These are phyloP conservation scores for Stenotaenia linearis DNA, from an alignment of 2,888 invertebrate genomes.

Conservation along the genomic window DNA sequence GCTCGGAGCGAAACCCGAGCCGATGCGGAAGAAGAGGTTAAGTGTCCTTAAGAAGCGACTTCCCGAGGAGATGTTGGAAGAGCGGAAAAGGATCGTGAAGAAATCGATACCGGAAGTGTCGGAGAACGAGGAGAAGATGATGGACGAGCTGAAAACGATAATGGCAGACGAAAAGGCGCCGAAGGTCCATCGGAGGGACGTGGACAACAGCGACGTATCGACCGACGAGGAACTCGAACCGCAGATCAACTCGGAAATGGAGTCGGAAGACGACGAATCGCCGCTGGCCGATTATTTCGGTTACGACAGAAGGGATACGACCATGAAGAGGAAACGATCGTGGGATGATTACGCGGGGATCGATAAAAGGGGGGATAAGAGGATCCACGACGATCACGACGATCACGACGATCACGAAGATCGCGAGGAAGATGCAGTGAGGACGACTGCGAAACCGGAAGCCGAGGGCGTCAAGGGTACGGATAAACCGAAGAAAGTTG, in stretches of 20 bases:
- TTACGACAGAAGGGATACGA: neutral
- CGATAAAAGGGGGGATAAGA: slow-evolving; percentile 68
- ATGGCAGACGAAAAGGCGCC: slow-evolving; percentile 22
- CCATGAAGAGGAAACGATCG: neutral
- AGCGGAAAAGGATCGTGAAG: slow-evolving; percentile 12
- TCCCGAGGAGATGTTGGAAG: neutral
- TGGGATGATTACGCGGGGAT: slow-evolving; percentile 85
- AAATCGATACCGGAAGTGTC: neutral
- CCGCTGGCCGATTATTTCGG: neutral
- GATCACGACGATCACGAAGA: slow-evolving; percentile 36
- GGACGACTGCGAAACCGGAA: neutral
- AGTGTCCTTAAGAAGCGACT: neutral
- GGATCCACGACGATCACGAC: slow-evolving; percentile 45
- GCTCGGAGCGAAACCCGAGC: neutral
- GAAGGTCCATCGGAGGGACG: neutral
- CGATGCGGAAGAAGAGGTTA: neutral
- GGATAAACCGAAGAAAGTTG: neutral
- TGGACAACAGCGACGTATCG: neutral
- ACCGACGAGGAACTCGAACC: neutral
- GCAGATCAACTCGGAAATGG: neutral
- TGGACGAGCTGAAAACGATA: slow-evolving; percentile 28
- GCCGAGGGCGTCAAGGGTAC: neutral
- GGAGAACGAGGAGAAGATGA: neutral
- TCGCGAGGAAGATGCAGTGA: slow-evolving; percentile 43
- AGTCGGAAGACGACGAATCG: slow-evolving; percentile 8